Conservation (phyloP, 2,888 invertebrate species). For the Tetragonisca angustula region DNA sequence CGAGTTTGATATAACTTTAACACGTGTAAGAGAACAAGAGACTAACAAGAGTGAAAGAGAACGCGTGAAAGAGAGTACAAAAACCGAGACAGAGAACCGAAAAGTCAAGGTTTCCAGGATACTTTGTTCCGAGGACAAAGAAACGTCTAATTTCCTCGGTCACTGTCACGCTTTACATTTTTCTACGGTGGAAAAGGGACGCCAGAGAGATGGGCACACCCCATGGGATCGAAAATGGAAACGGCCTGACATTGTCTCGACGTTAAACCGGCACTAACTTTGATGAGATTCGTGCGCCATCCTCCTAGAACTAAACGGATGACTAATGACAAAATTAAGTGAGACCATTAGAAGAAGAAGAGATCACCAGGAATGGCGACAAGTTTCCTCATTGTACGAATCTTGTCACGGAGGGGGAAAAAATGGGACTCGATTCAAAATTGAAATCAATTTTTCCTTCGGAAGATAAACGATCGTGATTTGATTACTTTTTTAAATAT, state of each 20-base stretch:
- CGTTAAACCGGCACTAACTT: slow-evolving; percentile 76
- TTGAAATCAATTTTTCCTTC: too few relatives aligned
- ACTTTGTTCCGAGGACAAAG: not conserved
- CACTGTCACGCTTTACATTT: slow-evolving; percentile 71
- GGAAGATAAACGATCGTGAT: too few relatives aligned
- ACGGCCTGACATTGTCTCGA: slow-evolving; percentile 70
- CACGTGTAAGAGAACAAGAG: not conserved
- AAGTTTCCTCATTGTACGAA: slow-evolving; percentile 1
- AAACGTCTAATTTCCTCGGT: slow-evolving; percentile 38
- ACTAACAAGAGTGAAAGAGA: too few relatives aligned
- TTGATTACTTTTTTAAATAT: not conserved
- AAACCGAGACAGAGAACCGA: not conserved
- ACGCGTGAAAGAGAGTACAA: not conserved
- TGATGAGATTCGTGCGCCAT: slow-evolving; percentile 70
- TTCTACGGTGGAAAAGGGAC: slow-evolving; percentile 14
- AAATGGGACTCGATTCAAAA: too few relatives aligned
- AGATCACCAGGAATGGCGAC: not conserved
- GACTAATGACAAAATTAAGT: slow-evolving; percentile 74
- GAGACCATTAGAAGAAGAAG: slow-evolving; percentile 2
- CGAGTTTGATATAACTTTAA: not conserved
- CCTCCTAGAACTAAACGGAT: slow-evolving; percentile 67
- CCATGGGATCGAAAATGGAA: slow-evolving; percentile 57
- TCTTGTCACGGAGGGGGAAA: not conserved
- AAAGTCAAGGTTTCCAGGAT: not conserved
- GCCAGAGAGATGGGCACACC: slow-evolving; percentile 39